phyloP scores from a whole-genome alignment of 2,888 invertebrate genomes.

The Pycnomerus fuliginosus region DNA sequence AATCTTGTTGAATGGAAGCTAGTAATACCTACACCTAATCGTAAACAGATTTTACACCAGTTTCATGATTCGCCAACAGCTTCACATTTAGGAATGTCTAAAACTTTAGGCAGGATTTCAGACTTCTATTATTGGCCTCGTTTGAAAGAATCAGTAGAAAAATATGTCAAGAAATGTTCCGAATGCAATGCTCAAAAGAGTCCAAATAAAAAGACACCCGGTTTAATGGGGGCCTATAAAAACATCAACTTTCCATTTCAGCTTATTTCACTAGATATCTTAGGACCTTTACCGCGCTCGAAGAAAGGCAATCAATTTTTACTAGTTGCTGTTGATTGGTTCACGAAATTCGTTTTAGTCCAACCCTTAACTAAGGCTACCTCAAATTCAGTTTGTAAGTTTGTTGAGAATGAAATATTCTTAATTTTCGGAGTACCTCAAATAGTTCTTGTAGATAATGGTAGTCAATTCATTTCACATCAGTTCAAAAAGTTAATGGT shows the following conservation, averaged over 20 bases:
- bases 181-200: conserved; percentile 19
- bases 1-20: too few relatives aligned
- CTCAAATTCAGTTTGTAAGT: conserved; percentile 6
- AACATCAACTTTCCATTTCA: conserved; percentile 2
- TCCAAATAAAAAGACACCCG: conserved; percentile 5
- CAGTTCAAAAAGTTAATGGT: conserved; percentile 19
- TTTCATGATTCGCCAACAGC: conserved; percentile 26
- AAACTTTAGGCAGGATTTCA: conserved; percentile 7
- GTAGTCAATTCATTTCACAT: conserved; percentile 15
- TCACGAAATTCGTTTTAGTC: conserved; percentile 18
- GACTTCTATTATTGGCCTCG: conserved; percentile 14
- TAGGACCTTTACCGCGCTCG: conserved; percentile 1
- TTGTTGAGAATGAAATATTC: conserved; percentile 24
- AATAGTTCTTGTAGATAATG: conserved; percentile 25
- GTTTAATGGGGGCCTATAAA: conserved; percentile 4
- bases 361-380: conserved; percentile 19
- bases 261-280: background rate
- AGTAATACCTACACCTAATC: too few relatives aligned
- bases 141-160: conserved; percentile 11
- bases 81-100: conserved; percentile 28
- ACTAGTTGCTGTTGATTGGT: conserved; percentile 22
- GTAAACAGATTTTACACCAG: too few relatives aligned
- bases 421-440: conserved; percentile 25
- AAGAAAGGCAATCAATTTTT: conserved; percentile 12
- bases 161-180: conserved; percentile 15